A percentile compares a stretch with the other conserved stretches of the same genome.
Conservation (phyloP, 2,888 invertebrate species). For the Cistogaster globosa region DNA sequence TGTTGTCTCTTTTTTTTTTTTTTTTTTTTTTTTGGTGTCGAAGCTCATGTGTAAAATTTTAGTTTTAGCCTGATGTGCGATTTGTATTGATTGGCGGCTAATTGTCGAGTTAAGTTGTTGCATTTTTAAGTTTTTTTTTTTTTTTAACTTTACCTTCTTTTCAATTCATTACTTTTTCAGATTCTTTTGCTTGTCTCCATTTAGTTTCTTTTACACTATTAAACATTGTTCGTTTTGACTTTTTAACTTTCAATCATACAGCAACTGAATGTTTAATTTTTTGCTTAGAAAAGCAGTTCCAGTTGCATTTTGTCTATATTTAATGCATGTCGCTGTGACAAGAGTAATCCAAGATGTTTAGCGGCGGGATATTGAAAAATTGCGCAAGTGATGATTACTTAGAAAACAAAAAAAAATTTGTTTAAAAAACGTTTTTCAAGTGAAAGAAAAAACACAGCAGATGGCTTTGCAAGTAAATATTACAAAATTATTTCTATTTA, state of each 20-base stretch:
- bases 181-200: slow-evolving; percentile 46
- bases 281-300: neutral
- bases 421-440: slow-evolving; percentile 4
- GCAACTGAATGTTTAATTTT: neutral
- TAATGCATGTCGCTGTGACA: slow-evolving; percentile 67
- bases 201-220: slow-evolving; percentile 60
- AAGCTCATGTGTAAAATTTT: slow-evolving; percentile 71
- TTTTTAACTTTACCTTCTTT: slow-evolving; percentile 13
- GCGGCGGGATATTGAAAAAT: slow-evolving; percentile 67
- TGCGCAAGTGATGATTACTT: slow-evolving; percentile 28
- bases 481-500: too few relatives aligned
- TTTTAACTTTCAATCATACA: slow-evolving; percentile 7
- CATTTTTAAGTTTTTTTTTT: slow-evolving; percentile 56
- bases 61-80: slow-evolving; percentile 76
- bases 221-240: slow-evolving; percentile 41
- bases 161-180: slow-evolving; percentile 43
- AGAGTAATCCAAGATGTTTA: slow-evolving; percentile 63
- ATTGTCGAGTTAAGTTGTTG: slow-evolving; percentile 77
- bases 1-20: slow-evolving; percentile 8
- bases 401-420: neutral
- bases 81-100: slow-evolving; percentile 80
- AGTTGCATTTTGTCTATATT: slow-evolving; percentile 50
- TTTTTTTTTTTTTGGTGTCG: slow-evolving; percentile 55
- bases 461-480: too few relatives aligned
- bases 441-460: too few relatives aligned